Percentiles rank a stretch among this genome's conserved stretches.
Conservation (phyloP, 2,888 invertebrate species). For the Deilephila porcellus region DNA sequence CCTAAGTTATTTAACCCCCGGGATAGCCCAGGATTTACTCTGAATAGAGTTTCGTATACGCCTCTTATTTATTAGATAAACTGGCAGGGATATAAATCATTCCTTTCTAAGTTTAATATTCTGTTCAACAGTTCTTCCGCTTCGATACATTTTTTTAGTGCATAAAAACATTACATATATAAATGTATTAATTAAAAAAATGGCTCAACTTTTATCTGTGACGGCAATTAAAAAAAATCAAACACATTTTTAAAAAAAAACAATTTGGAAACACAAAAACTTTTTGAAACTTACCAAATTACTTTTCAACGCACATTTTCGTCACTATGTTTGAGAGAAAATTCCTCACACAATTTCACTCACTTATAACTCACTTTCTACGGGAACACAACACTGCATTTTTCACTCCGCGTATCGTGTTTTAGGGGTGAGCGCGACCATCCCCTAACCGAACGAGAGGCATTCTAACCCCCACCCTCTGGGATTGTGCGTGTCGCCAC, state of each 20-base stretch:
- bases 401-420: slow-evolving; percentile 29
- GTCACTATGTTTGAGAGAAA: background rate
- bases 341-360: slow-evolving; percentile 6
- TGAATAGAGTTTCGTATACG: background rate
- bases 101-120: too few species aligned
- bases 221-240: too few species aligned
- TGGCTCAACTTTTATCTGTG: too few species aligned
- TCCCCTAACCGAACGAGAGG: slow-evolving; percentile 30
- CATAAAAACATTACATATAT: too few species aligned
- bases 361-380: slow-evolving; percentile 22
- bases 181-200: too few species aligned
- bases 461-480: slow-evolving; percentile 41
- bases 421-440: slow-evolving; percentile 28
- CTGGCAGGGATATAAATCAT: too few species aligned
- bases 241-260: too few species aligned
- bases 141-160: too few species aligned
- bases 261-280: background rate
- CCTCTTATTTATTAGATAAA: too few species aligned
- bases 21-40: background rate
- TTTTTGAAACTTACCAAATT: slow-evolving; percentile 28
- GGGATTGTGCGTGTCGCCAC: slow-evolving; percentile 3
- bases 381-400: slow-evolving; percentile 23
- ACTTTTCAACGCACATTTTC: slow-evolving; percentile 26
- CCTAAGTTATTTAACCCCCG: background rate
- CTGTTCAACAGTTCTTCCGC: too few species aligned